A percentile compares a stretch with the other conserved stretches of the same genome.
Evolutionary conservation across 2,888 invertebrate species (phyloP).

Genomic region (Ceratothoa steindachneri): DNA sequence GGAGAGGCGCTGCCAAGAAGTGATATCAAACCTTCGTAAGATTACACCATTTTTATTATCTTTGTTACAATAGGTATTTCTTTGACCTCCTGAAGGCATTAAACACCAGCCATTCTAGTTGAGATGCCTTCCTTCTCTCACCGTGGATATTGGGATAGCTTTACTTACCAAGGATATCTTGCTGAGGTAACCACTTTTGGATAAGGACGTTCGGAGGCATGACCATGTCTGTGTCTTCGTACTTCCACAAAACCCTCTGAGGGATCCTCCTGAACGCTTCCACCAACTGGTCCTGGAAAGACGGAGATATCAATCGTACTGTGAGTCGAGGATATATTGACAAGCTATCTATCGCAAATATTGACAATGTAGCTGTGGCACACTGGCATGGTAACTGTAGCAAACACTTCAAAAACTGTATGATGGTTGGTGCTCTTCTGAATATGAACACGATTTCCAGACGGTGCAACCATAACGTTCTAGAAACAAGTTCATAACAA

Average conservation of each 20-base stretch:
- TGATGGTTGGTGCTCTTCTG: not conserved
- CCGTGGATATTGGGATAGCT: not conserved
- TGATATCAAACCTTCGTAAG: not conserved
- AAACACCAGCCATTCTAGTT: too few relatives aligned
- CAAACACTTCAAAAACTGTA: not conserved
- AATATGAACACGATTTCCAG: not conserved
- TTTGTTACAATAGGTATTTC: too few relatives aligned
- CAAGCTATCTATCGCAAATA: not conserved
- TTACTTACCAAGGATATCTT: slow-evolving; percentile 29
- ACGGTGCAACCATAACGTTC: too few relatives aligned
- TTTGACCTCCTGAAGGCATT: not conserved
- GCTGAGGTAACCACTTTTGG: slow-evolving; percentile 26
- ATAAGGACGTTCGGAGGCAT: slow-evolving; percentile 30
- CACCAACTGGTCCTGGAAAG: slow-evolving; percentile 26
- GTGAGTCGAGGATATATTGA: slow-evolving; percentile 26
- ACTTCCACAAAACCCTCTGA: slow-evolving; percentile 26
- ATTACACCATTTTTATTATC: not conserved
- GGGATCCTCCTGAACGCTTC: slow-evolving; percentile 28
- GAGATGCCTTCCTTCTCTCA: not conserved
- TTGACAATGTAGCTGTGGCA: not conserved
- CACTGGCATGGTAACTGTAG: slow-evolving; percentile 1
- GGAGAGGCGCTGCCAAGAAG: not conserved
- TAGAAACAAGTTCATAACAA: too few relatives aligned
- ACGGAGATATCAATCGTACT: slow-evolving; percentile 22
- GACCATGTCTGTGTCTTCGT: slow-evolving; percentile 20